Conservation (phyloP, 2,888 invertebrate species). For the Phengaris arion region DNA sequence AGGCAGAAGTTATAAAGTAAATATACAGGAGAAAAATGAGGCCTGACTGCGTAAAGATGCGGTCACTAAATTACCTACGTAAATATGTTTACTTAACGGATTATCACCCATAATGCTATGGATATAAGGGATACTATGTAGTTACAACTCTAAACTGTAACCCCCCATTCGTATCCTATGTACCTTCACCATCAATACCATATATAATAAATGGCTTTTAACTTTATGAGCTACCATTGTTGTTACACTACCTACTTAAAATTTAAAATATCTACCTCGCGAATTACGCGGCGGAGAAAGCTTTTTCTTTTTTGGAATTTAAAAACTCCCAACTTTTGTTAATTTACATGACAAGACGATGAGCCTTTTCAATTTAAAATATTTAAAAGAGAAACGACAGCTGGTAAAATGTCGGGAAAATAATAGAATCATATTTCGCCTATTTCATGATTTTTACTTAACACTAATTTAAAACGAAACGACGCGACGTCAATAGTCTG, state of each 20-base stretch:
- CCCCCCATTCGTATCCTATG: not conserved
- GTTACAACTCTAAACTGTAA: not conserved
- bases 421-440: not conserved
- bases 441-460: not conserved
- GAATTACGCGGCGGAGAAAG: not conserved
- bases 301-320: not conserved
- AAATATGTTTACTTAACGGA: no score
- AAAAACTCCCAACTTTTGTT: not conserved
- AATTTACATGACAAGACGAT: constrained; percentile 9
- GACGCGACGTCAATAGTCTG: no score
- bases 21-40: no score
- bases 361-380: constrained; percentile 8
- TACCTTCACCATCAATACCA: not conserved
- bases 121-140: no score
- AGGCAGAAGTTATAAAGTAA: not conserved
- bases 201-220: not conserved
- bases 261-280: not conserved
- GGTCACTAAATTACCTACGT: no score
- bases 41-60: no score
- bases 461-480: not conserved
- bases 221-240: not conserved
- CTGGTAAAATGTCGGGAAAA: not conserved
- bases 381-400: not conserved
- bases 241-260: not conserved
- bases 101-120: no score